Evolutionary conservation across 2,888 invertebrate genomes (phyloP).

Genomic region (Calameuta idolon): DNA sequence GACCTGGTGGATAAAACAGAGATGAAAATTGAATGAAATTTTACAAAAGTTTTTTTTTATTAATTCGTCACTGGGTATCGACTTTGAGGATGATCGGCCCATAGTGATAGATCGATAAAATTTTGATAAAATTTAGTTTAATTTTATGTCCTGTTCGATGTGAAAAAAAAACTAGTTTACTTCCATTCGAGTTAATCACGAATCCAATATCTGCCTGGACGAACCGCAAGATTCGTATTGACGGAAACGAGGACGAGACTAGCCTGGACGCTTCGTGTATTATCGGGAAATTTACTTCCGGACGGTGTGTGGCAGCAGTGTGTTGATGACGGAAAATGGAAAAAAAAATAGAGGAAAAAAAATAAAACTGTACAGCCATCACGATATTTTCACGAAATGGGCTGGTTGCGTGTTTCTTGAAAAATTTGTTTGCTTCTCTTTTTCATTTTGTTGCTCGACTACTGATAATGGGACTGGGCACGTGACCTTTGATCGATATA

Average conservation of each 20-base stretch:
- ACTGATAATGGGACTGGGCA: not conserved
- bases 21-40: not conserved
- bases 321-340: not conserved
- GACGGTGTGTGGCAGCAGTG: not conserved
- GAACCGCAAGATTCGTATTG: conserved; percentile 20
- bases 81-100: not conserved
- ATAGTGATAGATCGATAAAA: not conserved
- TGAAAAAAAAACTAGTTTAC: not conserved
- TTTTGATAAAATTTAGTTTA: not conserved
- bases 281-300: not conserved
- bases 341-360: not conserved
- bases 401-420: not conserved
- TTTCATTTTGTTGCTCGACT: not conserved
- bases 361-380: not conserved
- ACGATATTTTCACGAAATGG: not conserved
- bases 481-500: not conserved
- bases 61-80: not conserved
- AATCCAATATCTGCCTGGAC: conserved; percentile 18
- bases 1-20: conserved; percentile 30
- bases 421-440: not conserved
- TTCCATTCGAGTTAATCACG: not conserved
- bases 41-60: not conserved
- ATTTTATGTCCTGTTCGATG: not conserved
- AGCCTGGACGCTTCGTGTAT: not conserved
- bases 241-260: conserved; percentile 16